phyloP scores from a whole-genome alignment of 2,797 vertebrate genomes.

The Cirrhinus molitorella region DNA sequence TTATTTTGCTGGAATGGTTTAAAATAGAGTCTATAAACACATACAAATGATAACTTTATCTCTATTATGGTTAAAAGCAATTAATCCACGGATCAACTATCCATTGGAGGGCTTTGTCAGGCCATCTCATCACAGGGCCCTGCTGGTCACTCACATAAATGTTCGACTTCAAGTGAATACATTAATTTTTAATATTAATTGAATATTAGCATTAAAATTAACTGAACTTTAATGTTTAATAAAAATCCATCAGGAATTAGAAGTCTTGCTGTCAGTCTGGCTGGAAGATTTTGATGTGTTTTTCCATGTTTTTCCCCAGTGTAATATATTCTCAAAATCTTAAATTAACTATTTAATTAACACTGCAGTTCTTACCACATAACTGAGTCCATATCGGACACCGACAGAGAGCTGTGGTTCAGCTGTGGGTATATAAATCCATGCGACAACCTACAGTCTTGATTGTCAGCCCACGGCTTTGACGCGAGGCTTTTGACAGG shows the following conservation, averaged over 20 bases:
- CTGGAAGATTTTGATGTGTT: neutral
- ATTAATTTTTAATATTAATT: neutral
- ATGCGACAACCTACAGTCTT: constrained; percentile 24
- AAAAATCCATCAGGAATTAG: neutral
- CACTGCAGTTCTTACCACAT: neutral
- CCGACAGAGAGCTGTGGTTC: neutral
- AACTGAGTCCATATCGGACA: neutral
- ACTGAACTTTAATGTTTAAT: neutral
- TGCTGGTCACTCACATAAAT: neutral
- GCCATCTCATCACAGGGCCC: neutral
- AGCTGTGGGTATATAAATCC: constrained; percentile 25
- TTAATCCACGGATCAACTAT: too few species aligned
- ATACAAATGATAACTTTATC: too few species aligned
- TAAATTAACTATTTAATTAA: neutral
- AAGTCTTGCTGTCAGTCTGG: constrained; percentile 6
- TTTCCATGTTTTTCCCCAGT: neutral
- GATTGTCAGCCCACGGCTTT: constrained; percentile 43
- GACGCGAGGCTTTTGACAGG: constrained; percentile 40
- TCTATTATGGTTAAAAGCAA: too few species aligned
- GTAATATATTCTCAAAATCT: constrained; percentile 1
- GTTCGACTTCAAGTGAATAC: neutral
- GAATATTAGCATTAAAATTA: neutral
- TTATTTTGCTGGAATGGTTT: too few species aligned
- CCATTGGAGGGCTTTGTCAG: neutral
- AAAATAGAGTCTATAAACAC: too few species aligned